Percentiles rank a stretch among this genome's conserved stretches.
These are phyloP conservation scores for Pithecia hirsuta DNA, from an alignment of 2,797 vertebrate genomes.

Conservation along the genomic window DNA sequence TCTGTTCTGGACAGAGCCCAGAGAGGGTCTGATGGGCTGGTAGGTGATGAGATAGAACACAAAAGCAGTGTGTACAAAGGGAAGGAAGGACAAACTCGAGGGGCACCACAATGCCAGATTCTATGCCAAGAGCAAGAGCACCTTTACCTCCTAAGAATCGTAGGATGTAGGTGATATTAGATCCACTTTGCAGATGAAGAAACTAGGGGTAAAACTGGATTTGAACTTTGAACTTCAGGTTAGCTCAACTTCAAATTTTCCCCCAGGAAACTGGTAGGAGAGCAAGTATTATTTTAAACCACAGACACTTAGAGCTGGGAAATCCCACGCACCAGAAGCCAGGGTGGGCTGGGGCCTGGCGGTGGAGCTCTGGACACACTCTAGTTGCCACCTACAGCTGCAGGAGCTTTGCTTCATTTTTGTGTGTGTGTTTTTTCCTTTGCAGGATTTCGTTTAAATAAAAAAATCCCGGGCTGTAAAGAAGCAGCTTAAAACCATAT, in stretches of 20 bases:
- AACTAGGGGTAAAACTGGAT: neutral
- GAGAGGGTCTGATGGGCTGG: neutral
- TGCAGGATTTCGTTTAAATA: neutral
- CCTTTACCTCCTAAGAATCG: neutral
- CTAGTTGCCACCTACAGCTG: fast-evolving
- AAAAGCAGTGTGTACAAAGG: neutral
- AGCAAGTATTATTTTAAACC: neutral
- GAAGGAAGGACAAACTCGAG: neutral
- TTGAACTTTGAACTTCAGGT: neutral
- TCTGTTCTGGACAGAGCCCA: neutral
- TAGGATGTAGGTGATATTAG: neutral
- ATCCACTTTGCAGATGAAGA: neutral
- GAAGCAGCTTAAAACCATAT: neutral
- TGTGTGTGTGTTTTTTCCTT: neutral
- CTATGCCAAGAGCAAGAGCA: neutral
- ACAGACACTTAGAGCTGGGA: neutral
- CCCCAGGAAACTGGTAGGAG: neutral
- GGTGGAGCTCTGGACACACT: neutral
- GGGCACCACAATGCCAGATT: neutral
- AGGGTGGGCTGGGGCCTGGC: fast-evolving
- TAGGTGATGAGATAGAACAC: no score
- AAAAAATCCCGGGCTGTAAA: neutral
- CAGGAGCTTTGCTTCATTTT: neutral
- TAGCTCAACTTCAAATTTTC: neutral
- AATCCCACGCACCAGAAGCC: neutral